phyloP scores from a whole-genome alignment of 2,888 invertebrate genomes.

The Rhynchonema sp. region DNA sequence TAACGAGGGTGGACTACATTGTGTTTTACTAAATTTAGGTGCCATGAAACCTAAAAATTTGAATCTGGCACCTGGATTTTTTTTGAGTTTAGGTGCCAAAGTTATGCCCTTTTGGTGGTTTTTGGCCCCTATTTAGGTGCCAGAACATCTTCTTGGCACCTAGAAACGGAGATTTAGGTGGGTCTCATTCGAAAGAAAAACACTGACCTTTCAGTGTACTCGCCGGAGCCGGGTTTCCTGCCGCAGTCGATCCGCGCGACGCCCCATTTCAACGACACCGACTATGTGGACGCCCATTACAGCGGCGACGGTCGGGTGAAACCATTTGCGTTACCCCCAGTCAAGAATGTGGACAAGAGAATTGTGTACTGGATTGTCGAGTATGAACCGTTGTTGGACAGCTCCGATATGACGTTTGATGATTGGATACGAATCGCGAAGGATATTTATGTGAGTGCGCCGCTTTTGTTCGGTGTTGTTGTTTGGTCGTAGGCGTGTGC shows the following conservation, averaged over 20 bases:
- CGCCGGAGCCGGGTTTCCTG: slow-evolving; percentile 50
- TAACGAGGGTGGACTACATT: too few relatives aligned
- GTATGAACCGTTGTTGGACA: slow-evolving; percentile 69
- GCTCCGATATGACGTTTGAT: slow-evolving; percentile 72
- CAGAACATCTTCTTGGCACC: too few relatives aligned
- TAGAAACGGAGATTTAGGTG: too few relatives aligned
- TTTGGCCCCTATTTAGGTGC: too few relatives aligned
- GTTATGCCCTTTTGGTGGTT: too few relatives aligned
- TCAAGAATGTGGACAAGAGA: not conserved
- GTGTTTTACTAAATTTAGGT: too few relatives aligned
- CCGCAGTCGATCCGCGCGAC: slow-evolving; percentile 49
- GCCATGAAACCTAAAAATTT: too few relatives aligned
- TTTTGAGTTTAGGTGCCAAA: not conserved
- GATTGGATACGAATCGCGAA: slow-evolving; percentile 74
- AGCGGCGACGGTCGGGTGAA: not conserved
- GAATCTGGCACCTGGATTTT: too few relatives aligned
- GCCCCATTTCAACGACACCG: slow-evolving; percentile 63
- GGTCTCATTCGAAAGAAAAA: not conserved
- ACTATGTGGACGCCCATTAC: slow-evolving; percentile 39
- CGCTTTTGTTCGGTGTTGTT: too few relatives aligned
- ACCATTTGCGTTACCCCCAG: not conserved
- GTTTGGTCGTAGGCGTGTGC: too few relatives aligned
- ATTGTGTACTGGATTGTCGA: slow-evolving; percentile 37
- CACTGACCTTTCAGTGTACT: slow-evolving; percentile 50
- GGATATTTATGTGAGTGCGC: slow-evolving; percentile 42